phyloP scores from a whole-genome alignment of 2,797 vertebrate genomes.

The Tolypeutes matacus region DNA sequence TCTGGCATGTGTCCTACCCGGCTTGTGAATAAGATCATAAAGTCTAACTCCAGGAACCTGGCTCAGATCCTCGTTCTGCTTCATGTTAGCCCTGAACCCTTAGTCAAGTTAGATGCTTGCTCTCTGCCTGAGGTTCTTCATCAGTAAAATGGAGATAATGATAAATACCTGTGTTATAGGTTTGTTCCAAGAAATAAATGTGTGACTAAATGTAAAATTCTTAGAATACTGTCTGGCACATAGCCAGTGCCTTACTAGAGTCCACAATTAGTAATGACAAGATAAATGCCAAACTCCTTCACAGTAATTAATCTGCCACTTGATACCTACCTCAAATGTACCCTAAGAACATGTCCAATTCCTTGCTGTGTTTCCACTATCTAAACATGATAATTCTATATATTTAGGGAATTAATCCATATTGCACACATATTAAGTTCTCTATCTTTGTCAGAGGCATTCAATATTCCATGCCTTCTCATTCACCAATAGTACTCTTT shows the following conservation, averaged over 20 bases:
- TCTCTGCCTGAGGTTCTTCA: neutral
- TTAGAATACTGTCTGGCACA: neutral
- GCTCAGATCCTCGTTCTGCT: neutral
- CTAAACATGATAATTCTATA: neutral
- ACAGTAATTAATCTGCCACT: neutral
- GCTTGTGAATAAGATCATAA: neutral
- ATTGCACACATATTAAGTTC: neutral
- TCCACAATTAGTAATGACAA: neutral
- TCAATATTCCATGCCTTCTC: neutral
- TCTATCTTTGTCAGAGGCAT: neutral
- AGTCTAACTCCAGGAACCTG: neutral
- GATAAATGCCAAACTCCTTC: neutral
- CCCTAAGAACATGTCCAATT: no score
- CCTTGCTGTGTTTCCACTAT: neutral
- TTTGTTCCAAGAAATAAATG: neutral
- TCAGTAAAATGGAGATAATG: neutral
- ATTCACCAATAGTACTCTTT: neutral
- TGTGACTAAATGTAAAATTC: neutral
- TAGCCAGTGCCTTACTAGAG: neutral
- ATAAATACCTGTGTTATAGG: neutral
- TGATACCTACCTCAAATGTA: fast-evolving
- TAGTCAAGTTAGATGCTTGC: neutral
- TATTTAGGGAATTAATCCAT: neutral
- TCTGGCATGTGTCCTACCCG: neutral
- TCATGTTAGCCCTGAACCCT: neutral